Base-by-base conservation (phyloP, 2,797 vertebrate species). In the Furcifer pardalis region DNA sequence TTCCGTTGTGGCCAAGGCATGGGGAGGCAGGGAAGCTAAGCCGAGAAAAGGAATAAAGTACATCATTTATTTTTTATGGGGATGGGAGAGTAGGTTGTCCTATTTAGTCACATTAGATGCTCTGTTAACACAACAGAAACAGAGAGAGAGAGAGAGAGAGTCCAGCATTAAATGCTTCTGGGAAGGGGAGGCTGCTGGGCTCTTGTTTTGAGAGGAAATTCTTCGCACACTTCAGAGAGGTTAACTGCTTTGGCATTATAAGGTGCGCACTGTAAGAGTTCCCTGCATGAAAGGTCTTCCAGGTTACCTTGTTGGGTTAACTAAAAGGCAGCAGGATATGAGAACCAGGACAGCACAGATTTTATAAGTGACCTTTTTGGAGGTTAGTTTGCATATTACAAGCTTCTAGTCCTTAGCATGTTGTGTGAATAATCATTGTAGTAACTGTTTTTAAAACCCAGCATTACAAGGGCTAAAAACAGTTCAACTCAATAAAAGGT, bases 21-120 rank as follows among this genome's bases (percentile, higher is more conserved):
- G n/a, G 83, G 73, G 73, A 85, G 23, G 73, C 2, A 74, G 86
- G 91, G 89, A 92, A 56, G 92, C 89, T 86, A n/a, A 90, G 90
- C 40, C 0, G 0, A 90, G 91, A 91, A 86, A 84, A 65, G 86
- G 89, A 88, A 87, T 90, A 91, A 94, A 93, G 90, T 86, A 79
- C 87, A 13, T 95, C 91, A 95, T 95, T 87, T 90, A 95, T 95
- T 94, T 95, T 95, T 95, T 89, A 95, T 95, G 92, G 88, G 89
- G 80, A 88, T 89, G 90, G 91, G 91, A 94, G 93, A 95, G 93
- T 90, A 91, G 93, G 93, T 95, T 95, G 94, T 95, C 94, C 95
- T 95, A 95, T 95, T 95, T 95, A 95, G 95, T 94, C 94, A 92
- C 95, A 95, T 95, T 95, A 95, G 94, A 95, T 95, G 95, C 94